Evolutionary conservation across 2,888 invertebrate species (phyloP).

Genomic region (Netelia fuscicornis): DNA sequence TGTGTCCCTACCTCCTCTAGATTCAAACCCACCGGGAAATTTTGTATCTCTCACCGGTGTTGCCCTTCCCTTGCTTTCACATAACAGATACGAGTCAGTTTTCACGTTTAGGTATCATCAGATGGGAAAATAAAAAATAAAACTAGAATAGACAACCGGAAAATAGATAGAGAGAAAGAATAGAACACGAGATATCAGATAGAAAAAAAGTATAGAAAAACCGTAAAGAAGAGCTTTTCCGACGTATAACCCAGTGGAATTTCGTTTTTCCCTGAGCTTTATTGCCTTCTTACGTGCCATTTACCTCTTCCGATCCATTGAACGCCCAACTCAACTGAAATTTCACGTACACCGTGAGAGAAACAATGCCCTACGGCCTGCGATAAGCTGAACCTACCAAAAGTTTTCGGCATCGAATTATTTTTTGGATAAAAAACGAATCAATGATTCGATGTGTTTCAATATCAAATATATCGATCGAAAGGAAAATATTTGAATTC

Average conservation of each 20-base stretch:
- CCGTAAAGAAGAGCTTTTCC: slow-evolving; percentile 25
- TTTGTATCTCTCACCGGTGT: slow-evolving; percentile 42
- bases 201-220: slow-evolving; percentile 35
- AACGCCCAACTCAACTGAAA: slow-evolving; percentile 62
- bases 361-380: background rate
- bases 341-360: slow-evolving; percentile 20
- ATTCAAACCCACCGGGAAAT: slow-evolving; percentile 65
- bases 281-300: slow-evolving; percentile 70
- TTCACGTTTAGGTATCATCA: slow-evolving; percentile 39
- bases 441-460: background rate
- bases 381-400: background rate
- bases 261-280: slow-evolving; percentile 66
- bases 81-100: background rate
- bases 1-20: slow-evolving; percentile 17
- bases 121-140: slow-evolving; percentile 36
- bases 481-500: too few species aligned
- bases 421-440: background rate
- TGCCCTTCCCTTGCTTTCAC: background rate
- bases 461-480: background rate
- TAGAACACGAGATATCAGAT: background rate
- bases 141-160: background rate
- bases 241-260: slow-evolving; percentile 54
- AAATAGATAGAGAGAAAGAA: background rate
- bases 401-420: background rate
- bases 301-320: slow-evolving; percentile 72